Base-by-base conservation (phyloP, 2,113 vertebrate species). In the Sceloporus undulatus region DNA sequence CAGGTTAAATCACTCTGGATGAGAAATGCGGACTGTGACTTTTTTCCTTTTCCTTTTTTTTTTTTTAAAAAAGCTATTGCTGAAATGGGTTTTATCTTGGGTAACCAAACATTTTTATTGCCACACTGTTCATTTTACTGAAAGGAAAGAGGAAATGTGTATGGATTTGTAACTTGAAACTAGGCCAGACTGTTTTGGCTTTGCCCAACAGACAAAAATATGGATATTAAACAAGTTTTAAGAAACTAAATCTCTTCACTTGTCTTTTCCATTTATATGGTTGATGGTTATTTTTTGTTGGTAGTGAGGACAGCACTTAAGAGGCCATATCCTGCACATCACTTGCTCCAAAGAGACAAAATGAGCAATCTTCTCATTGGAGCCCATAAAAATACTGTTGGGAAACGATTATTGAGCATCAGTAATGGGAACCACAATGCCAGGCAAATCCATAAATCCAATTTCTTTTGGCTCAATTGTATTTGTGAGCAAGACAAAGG, bases 161-260 rank as follows among this genome's bases (percentile, higher is more conserved):
- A 96, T 96, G 95, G 95, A 96, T 96, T 97, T 96, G 95, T 97
- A 97, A 97, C 94, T 96, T 94, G 95, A 97, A 94, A 88, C 94
- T 83, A 95, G 93, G 91, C 94, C 94, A 95, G 93, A 95, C 92
- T 95, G 93, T 97, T 97, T 95, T 95, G 95, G 91, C 92, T 93
- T 95, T 94, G 94, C 94, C 96, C 95, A 96, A 91, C 91, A 95
- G 92, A 91, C 92, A 92, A 95, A 92, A 88, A 92, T 86, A 93
- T 95, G 93, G 95, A 95, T 95, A 97, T 97, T 97, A 97, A 97
- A 95, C 95, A 96, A 95, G 94, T 97, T 97, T 97, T 95, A 96
- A 96, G 94, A 96, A 96, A 95, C 92, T 62, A 74, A 95, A 92
- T 94, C 93, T 82, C 91, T 90, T 90, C 93, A 79, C 88, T 95